phyloP scores from a whole-genome alignment of 1,140 invertebrate genomes.

The Drosophila repleta region DNA sequence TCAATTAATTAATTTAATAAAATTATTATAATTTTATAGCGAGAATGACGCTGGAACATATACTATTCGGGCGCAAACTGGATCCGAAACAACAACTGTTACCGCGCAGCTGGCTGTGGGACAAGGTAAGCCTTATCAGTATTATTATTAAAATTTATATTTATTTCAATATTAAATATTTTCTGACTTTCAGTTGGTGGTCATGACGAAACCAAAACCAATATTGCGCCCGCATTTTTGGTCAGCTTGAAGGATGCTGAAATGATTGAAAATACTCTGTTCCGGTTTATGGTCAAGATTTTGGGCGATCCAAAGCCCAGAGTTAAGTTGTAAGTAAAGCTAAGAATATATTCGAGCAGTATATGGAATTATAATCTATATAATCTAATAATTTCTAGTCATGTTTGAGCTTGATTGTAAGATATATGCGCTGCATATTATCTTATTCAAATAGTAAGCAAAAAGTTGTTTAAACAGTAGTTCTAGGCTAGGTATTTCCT shows the following conservation, averaged over 20 bases:
- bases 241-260: slow-evolving; percentile 94
- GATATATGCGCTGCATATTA: too few relatives aligned
- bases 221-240: slow-evolving; percentile 91
- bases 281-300: slow-evolving; percentile 95
- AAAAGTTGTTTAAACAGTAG: too few relatives aligned
- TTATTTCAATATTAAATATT: not conserved
- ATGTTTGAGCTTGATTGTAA: too few relatives aligned
- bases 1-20: too few relatives aligned
- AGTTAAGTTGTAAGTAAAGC: slow-evolving; percentile 91
- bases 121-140: slow-evolving; percentile 85
- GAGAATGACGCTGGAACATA: slow-evolving; percentile 95
- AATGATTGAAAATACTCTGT: slow-evolving; percentile 92
- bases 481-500: too few relatives aligned
- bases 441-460: too few relatives aligned
- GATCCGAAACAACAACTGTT: slow-evolving; percentile 91
- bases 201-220: slow-evolving; percentile 87
- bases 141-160: not conserved
- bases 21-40: slow-evolving; percentile 40
- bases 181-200: slow-evolving; percentile 81
- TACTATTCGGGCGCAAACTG: slow-evolving; percentile 94
- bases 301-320: slow-evolving; percentile 93
- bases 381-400: not conserved
- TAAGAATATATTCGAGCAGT: not conserved
- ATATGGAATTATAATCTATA: too few relatives aligned
- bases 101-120: slow-evolving; percentile 94